Evolutionary conservation across 2,113 vertebrate genomes (phyloP), one percentile per base, ranked within the genome.

Genomic region (Meles meles): DNA sequence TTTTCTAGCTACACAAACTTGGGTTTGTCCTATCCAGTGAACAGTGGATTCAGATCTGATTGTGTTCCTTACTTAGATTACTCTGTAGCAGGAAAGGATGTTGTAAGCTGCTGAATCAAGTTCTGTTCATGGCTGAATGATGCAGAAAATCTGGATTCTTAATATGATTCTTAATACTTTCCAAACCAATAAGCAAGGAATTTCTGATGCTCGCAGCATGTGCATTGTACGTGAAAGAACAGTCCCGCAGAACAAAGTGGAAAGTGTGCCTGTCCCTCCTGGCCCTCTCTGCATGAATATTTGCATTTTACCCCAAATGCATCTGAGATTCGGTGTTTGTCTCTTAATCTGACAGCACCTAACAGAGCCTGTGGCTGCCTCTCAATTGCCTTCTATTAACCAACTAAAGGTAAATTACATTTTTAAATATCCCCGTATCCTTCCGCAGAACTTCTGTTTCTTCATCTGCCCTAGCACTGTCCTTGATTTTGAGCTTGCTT

Each of bases 401-500:
- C 44, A 98, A 85, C 39, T 82, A 91, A 97, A 89, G 44, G 37
- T 88, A 44, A 90, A 85, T 31, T 39, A 42, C 23, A 10, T 71
- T 89, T 55, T 18, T 83, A 77, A 74, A 90, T 47, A 82, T 11
- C 23, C 21, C 27, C 52, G 71, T 21, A 5, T 61, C n/a, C 21
- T 63, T 7, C 39, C 21, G 59, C 61, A 93, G 72, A 69, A 65
- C 29, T 72, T 86, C 29, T 37, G 49, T 82, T 21, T 85, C 85
- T 85, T 82, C 61, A 44, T 11, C 55, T 84, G 80, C 31, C 94
- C 49, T 86, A 39, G 52, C 31, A 34, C 34, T 29, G 63, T 84
- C 96, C 92, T 93, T 97, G 93, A 81, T 6, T 67, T 91, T 61
- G 52, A 88, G 55, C 7, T 17, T 42, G 85, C 87, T 94, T 97